These are phyloP conservation scores for Papilio elwesi DNA, from an alignment of 2,888 invertebrate genomes.

Conservation along the genomic window DNA sequence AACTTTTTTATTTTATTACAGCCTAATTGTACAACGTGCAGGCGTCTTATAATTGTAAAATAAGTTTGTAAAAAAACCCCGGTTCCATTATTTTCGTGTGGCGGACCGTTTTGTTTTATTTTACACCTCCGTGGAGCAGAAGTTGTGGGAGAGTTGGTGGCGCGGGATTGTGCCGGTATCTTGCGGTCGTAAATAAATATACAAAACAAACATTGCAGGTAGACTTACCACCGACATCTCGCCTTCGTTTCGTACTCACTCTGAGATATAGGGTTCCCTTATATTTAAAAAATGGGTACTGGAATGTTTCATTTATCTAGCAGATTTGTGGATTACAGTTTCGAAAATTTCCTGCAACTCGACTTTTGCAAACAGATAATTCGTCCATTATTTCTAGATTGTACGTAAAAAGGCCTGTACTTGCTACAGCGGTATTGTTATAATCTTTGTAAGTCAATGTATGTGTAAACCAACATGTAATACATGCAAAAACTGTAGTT, in stretches of 20 bases:
- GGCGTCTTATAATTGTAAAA: slow-evolving; percentile 8
- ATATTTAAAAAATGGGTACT: slow-evolving; percentile 5
- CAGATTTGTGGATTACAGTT: not conserved
- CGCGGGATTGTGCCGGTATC: slow-evolving; percentile 30
- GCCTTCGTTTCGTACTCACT: slow-evolving; percentile 27
- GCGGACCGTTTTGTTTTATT: slow-evolving; percentile 25
- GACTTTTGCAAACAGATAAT: too few relatives aligned
- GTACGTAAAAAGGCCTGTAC: too few relatives aligned
- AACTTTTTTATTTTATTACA: not conserved
- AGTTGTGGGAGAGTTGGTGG: slow-evolving; percentile 27
- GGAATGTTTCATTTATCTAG: not conserved
- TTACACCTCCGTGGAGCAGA: slow-evolving; percentile 21
- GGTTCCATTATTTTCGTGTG: slow-evolving; percentile 22
- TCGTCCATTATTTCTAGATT: too few relatives aligned
- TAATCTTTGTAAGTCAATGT: too few relatives aligned
- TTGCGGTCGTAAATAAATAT: slow-evolving; percentile 37
- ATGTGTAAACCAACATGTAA: too few relatives aligned
- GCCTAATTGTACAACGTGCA: not conserved
- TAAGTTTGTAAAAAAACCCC: slow-evolving; percentile 8
- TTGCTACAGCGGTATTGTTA: too few relatives aligned
- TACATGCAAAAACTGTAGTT: too few relatives aligned
- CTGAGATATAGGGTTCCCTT: slow-evolving; percentile 29
- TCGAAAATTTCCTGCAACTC: too few relatives aligned
- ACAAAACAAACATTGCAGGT: slow-evolving; percentile 33
- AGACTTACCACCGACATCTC: slow-evolving; percentile 22